These are phyloP conservation scores for Xylota sylvarum DNA, from an alignment of 2,888 invertebrate species.

Conservation along the genomic window DNA sequence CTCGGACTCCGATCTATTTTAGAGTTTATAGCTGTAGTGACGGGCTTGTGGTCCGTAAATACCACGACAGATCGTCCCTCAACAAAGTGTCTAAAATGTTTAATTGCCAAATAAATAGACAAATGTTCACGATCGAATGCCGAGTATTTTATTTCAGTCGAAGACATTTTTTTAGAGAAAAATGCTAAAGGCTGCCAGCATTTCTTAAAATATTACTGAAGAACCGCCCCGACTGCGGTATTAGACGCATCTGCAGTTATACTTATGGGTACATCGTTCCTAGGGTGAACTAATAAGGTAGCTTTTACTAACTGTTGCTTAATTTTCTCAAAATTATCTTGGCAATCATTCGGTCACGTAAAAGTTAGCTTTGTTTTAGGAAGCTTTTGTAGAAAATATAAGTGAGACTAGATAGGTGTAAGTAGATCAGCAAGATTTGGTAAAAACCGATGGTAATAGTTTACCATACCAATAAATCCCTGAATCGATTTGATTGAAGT, in stretches of 20 bases:
- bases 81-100: constrained; percentile 1
- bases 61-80: background rate
- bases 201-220: constrained; percentile 3
- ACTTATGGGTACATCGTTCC: no score
- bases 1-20: constrained; percentile 32
- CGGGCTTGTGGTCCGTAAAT: constrained; percentile 15
- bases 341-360: no score
- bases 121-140: constrained; percentile 20
- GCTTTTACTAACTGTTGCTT: no score
- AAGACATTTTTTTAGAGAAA: constrained; percentile 13
- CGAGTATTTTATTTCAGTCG: constrained; percentile 2
- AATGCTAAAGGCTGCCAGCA: constrained; percentile 27
- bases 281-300: no score
- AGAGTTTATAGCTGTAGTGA: constrained; percentile 5
- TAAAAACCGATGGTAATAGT: constrained; percentile 1
- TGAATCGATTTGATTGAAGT: constrained; percentile 23
- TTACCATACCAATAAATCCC: constrained; percentile 16
- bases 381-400: background rate
- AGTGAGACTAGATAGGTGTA: background rate
- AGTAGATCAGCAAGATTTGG: constrained; percentile 6
- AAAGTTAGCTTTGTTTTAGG: no score
- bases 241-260: background rate
- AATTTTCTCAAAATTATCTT: no score
- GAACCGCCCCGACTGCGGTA: background rate
- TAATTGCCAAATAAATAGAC: constrained; percentile 6